Evolutionary conservation across 64 coral and sea anemone species (phyloP).

Genomic region (Actinia tenebrosa): DNA sequence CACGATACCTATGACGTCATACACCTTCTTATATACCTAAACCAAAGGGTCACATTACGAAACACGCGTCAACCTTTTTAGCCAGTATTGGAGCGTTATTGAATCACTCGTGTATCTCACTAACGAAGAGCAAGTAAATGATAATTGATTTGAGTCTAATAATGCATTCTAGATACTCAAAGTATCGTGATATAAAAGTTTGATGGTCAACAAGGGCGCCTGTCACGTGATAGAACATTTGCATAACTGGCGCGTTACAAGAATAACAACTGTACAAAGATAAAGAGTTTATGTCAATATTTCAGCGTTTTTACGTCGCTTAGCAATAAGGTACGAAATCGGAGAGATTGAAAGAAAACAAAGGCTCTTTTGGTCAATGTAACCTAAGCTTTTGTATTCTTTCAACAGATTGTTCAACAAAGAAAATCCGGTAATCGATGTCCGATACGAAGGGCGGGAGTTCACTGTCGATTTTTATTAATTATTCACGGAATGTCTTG

Average conservation of each 20-base stretch:
- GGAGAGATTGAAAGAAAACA: neutral
- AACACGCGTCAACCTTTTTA: neutral
- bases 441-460: neutral
- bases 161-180: neutral
- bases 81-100: neutral
- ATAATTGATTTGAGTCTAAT: neutral
- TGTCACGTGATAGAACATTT: conserved; percentile 11
- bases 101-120: neutral
- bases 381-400: neutral
- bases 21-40: neutral
- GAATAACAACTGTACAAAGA: neutral
- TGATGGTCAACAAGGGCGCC: neutral
- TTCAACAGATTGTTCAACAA: neutral
- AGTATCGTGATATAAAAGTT: neutral
- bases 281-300: neutral
- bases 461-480: neutral
- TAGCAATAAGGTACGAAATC: conserved; percentile 1
- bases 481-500: conserved; percentile 11
- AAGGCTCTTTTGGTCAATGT: neutral
- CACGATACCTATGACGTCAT: conserved; percentile 90
- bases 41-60: neutral
- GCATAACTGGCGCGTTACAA: conserved; percentile 15
- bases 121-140: neutral
- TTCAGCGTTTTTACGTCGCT: conserved; percentile 12
- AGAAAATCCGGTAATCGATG: neutral